These are phyloP conservation scores for Clarias pachynema DNA, from an alignment of 2,797 vertebrate genomes.

Conservation along the genomic window DNA sequence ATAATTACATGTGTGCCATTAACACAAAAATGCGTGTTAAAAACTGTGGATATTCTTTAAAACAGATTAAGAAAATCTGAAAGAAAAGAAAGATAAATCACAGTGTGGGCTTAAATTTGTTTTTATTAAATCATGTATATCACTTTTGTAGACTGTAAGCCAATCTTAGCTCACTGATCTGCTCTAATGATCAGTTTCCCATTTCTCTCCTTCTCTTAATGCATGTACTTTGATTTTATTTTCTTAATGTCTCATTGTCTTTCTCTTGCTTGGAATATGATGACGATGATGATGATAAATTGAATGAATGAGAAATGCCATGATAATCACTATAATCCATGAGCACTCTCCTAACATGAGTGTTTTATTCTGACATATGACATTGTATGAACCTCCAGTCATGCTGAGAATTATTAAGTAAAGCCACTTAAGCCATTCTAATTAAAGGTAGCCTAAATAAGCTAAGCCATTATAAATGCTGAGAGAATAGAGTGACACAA, in stretches of 20 bases:
- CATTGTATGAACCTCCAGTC: constrained; percentile 16
- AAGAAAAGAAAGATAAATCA: not conserved
- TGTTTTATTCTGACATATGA: not conserved
- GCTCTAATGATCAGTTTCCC: not conserved
- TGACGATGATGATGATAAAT: not conserved
- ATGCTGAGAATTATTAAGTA: constrained; percentile 22
- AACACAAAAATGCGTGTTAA: not conserved
- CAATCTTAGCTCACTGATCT: constrained; percentile 1
- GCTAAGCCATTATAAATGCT: constrained; percentile 37
- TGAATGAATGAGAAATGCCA: not conserved
- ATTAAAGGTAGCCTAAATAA: constrained; percentile 49
- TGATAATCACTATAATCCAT: not conserved
- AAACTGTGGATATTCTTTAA: not conserved
- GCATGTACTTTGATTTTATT: not conserved
- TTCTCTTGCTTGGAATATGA: not conserved
- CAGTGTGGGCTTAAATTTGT: not conserved
- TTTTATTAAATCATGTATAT: constrained; percentile 8
- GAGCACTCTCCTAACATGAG: not conserved
- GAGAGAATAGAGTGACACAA: constrained; percentile 41
- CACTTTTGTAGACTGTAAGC: not conserved
- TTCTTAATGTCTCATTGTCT: not conserved
- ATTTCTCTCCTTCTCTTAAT: not conserved
- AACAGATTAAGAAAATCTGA: no score
- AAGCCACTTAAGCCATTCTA: constrained; percentile 31
- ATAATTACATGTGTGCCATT: not conserved